Evolutionary conservation across 2,113 vertebrate species (phyloP), one percentile per base, ranked within the genome.

Genomic region (Pseudonaja textilis): DNA sequence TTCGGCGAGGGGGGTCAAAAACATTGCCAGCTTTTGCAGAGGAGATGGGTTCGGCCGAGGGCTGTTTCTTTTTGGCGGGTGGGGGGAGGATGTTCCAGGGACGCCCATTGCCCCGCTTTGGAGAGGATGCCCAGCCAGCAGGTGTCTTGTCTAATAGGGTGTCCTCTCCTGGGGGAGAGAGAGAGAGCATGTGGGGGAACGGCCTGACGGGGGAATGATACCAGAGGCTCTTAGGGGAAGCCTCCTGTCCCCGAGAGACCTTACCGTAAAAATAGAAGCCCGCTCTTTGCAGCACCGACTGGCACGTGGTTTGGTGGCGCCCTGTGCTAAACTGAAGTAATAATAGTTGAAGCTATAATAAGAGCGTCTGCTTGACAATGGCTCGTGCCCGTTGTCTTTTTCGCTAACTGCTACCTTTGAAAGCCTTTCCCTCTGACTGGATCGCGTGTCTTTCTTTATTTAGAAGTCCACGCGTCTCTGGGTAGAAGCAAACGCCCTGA

Each of bases 271-370:
- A 69, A 64, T 52, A 57, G 47, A 56, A 47, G 47, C 11, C 86
- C 42, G 26, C 47, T 29, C 86, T 42, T 81, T 26, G 86, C 47
- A 87, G 74, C 74, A 85, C 26, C 29, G 74, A 16, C 39, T 22
- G 52, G 91, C 64, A 23, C 92, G 69, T 89, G 69, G 55, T 64
- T 93, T 61, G 92, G 89, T 86, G 55, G 89, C 74, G 81, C 56
- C 81, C 3, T 87, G 81, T 14, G 45, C 90, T 87, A 90, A 90
- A 90, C 42, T 54, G 81, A 7, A 42, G 85, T 45, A 90, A 90
- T 52, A 90, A 90, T 89, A 59, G 88, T 29, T 59, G 69, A 1
- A 26, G 88, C 64, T 47, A 26, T 16, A 85, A 42, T 23, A 20
- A 20, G 55, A 47, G 29, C 9, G 9, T 34, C 42, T 39, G 42